Percentiles rank a stretch among this genome's conserved stretches.
phyloP scores from a whole-genome alignment of 2,888 invertebrate genomes.

The Plagiodera versicolora region DNA sequence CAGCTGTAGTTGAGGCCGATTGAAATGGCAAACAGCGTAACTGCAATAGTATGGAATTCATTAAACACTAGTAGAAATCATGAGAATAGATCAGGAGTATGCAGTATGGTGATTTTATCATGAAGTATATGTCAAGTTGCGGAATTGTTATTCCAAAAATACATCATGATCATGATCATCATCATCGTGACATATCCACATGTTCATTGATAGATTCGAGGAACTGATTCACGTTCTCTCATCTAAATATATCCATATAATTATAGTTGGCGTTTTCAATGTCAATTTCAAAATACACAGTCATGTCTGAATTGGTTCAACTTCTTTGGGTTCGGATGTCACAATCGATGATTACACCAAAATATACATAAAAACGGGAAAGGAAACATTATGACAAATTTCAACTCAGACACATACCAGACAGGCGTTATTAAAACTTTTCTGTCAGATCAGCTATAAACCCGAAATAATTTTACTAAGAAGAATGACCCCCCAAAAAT shows the following conservation, averaged over 20 bases:
- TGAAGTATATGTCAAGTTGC: too few species aligned
- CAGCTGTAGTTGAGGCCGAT: conserved; percentile 52
- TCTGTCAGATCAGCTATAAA: not conserved
- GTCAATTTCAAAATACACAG: not conserved
- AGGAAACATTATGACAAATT: not conserved
- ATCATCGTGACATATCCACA: too few species aligned
- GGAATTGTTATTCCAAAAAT: too few species aligned
- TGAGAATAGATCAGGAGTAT: too few species aligned
- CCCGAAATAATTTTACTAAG: not conserved
- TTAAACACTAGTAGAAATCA: too few species aligned
- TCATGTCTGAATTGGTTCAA: not conserved
- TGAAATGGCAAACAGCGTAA: conserved; percentile 47
- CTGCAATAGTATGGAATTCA: conserved; percentile 31
- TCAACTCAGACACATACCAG: not conserved
- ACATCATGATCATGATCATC: too few species aligned
- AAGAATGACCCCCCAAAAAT: not conserved
- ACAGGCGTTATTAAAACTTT: not conserved
- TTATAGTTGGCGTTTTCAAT: not conserved
- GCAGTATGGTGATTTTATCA: too few species aligned
- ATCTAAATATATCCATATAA: not conserved
- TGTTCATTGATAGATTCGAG: not conserved
- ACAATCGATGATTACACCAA: not conserved
- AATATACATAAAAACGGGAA: not conserved
- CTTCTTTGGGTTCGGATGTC: not conserved
- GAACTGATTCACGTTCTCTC: not conserved